Base-by-base conservation (phyloP, 2,797 vertebrate genomes). In the Rhinella marina region DNA sequence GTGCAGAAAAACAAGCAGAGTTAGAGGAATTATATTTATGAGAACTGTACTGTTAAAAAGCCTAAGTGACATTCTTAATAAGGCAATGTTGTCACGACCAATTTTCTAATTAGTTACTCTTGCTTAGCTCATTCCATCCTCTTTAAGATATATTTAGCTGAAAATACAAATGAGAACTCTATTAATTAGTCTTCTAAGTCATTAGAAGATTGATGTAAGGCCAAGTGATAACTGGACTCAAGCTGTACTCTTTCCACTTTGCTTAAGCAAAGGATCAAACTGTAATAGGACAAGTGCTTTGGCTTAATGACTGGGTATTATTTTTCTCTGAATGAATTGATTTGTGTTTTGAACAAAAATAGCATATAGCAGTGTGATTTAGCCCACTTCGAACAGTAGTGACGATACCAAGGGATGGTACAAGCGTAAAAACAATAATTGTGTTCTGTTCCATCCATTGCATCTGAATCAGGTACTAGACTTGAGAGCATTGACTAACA, bases 51-150 rank as follows among this genome's bases (percentile, higher is more conserved):
- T 52, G 64, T 52, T 7, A 32, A n/a, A 41, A 27, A 21, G 52
- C 25, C 21, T 78, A 68, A 17, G 21, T 73, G 72, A 82, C 54
- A 79, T 29, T 86, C 11, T 68, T 57, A 86, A 61, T 50, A 87
- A 91, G 91, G 85, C 1, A 14, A 68, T 83, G 70, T 7, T 86
- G 89, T 86, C 54, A 57, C 66, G 50, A 66, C 80, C 92, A 84
- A 90, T 92, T 90, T 92, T 61, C 29, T 57, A 90, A 91, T 90
- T 77, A 90, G 17, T 79, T 82, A 83, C 16, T 86, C 84, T 83
- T 86, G 21, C 86, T 91, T 90, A 88, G 72, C 4, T 90, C 0
- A 87, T 88, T 89, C 83, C 84, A 80, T 81, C 72, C 62, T 50
- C 64, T 84, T 91, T 90, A 90, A 90, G 29, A 79, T 88, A 88